These are phyloP conservation scores for Heterotilapia buettikoferi DNA, from an alignment of 2,113 vertebrate species.

Conservation along the genomic window DNA sequence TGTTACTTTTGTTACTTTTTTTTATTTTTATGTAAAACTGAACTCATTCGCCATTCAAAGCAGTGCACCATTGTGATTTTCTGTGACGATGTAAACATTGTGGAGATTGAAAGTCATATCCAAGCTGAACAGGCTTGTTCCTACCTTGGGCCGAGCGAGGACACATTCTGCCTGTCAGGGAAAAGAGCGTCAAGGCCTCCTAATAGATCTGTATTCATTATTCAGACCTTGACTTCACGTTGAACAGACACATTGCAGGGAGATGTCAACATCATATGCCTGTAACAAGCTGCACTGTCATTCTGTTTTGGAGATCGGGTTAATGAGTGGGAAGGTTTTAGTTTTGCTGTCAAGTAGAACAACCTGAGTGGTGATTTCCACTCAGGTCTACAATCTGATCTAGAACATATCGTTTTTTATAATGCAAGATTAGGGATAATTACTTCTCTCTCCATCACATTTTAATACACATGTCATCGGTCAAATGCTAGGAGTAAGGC, in stretches of 20 bases:
- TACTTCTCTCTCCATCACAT: neutral
- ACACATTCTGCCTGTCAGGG: neutral
- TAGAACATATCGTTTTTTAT: neutral
- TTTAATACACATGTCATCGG: neutral
- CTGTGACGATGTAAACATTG: neutral
- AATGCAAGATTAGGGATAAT: neutral
- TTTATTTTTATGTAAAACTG: neutral
- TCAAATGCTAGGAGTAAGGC: neutral
- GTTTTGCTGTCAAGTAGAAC: neutral
- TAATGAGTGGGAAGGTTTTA: neutral
- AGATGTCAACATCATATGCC: conserved; percentile 17
- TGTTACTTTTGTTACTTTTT: neutral
- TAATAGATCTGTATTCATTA: conserved; percentile 47
- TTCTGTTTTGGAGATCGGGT: neutral
- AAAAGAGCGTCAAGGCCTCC: neutral
- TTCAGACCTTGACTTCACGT: conserved; percentile 27
- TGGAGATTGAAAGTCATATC: neutral
- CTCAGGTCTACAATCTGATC: neutral
- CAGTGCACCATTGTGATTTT: neutral
- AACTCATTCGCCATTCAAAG: neutral
- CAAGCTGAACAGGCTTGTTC: neutral
- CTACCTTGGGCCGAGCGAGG: neutral
- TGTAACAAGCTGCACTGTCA: neutral
- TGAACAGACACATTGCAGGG: neutral
- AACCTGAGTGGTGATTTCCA: neutral